Evolutionary conservation across 2,888 invertebrate species (phyloP), one percentile per base, ranked within the genome.

Genomic region (Ophion ventricosus): DNA sequence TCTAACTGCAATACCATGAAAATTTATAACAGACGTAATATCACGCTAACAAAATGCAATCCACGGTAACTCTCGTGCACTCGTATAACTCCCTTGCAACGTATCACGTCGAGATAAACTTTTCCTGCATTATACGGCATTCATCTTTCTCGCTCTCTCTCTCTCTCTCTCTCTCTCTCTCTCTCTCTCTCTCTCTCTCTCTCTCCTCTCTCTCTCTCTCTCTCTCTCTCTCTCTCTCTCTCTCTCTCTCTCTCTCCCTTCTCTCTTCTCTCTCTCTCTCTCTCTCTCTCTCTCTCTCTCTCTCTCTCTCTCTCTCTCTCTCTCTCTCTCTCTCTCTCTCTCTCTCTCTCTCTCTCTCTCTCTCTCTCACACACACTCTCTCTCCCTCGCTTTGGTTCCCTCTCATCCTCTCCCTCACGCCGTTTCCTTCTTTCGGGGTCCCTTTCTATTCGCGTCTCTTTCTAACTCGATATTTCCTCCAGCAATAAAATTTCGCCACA

Each of bases 41-140:
- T 54, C 25, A 56, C 3, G 35, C 25, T 23, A 75, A 56, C 35
- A 76, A 56, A 67, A 76, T 57, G 40, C 57, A 67, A 66, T 76
- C 40, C 76, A 25, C 40, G 20, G 57, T 76, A 76, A 66, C 66
- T 76, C 64, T 76, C 23, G 54, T 23, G 35, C 54, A 57, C 57
- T 67, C 66, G 76, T 76, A 70, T 29, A 70, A 70, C 70, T 70
- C 56, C 26, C 56, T 29, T 70, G 70, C 56, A 70, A 56, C 70
- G 66, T 40, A 76, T 67, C 57, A 40, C 76, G 40, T 56, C n/a
- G 76, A 76, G 76, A 76, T 66, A 76, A 80, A 73, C 73, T 80
- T 80, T 80, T 72, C 79, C 56, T 73, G 64, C 70, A 40, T 63
- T 26, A 29, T 61, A 59, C 79, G 73, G 72, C 73, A 73, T 80